Conservation (phyloP, 2,113 vertebrate species). For the Cephalopholis sonnerati region DNA sequence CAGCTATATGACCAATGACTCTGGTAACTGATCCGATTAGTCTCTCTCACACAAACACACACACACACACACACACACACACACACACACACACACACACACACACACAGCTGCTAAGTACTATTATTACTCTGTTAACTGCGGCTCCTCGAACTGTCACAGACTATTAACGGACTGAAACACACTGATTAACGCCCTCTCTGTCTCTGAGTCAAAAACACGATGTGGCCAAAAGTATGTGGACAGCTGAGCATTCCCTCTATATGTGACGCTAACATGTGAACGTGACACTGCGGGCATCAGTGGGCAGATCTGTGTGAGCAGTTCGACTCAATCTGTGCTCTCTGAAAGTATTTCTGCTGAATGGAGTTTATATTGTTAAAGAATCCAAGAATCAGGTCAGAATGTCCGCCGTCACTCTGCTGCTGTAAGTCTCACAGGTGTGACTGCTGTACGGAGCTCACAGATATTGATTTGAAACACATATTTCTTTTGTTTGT, state of each 20-base stretch:
- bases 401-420: no score
- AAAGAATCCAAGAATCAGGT: no score
- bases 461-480: no score
- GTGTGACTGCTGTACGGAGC: no score
- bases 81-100: conserved; percentile 40
- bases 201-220: neutral
- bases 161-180: conserved; percentile 34
- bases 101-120: conserved; percentile 54
- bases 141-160: conserved; percentile 28
- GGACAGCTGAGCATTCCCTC: conserved; percentile 3
- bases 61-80: conserved; percentile 25
- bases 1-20: conserved; percentile 45
- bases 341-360: no score
- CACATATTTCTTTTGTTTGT: no score
- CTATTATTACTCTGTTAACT: conserved; percentile 56
- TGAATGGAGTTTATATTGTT: no score
- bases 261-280: no score
- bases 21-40: conserved; percentile 48
- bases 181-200: conserved; percentile 19
- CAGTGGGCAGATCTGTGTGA: no score
- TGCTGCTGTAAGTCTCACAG: no score
- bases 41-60: neutral
- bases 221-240: conserved; percentile 2
- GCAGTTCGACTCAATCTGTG: no score
- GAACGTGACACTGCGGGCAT: no score